Conservation (phyloP, 1,140 invertebrate species). For the Bacillus rossius region DNA sequence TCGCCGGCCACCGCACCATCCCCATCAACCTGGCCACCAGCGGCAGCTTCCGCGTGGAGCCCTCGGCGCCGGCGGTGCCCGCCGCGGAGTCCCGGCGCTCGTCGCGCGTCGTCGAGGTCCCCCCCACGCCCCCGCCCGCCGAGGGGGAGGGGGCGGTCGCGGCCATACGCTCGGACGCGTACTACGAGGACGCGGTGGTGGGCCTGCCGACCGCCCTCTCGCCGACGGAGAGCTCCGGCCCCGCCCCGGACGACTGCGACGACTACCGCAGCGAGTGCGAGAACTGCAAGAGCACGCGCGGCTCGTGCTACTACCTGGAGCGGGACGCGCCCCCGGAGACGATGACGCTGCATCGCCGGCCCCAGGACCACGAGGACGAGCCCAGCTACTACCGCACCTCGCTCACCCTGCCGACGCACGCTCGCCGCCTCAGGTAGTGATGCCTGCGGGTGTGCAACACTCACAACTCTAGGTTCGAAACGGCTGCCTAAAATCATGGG, state of each 20-base stretch:
- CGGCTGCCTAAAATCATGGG: too few relatives aligned
- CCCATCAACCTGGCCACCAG: conserved; percentile 43
- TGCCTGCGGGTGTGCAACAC: too few relatives aligned
- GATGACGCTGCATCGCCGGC: conserved; percentile 63
- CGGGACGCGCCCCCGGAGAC: conserved; percentile 55
- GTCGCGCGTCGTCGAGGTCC: neutral
- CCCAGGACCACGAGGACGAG: conserved; percentile 42
- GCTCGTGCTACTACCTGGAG: conserved; percentile 57
- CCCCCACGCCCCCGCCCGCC: neutral
- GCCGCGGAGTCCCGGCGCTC: conserved; percentile 2
- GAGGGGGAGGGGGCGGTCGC: conserved; percentile 9
- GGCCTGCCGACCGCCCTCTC: conserved; percentile 12
- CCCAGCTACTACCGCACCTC: conserved; percentile 58
- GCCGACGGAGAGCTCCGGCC: conserved; percentile 5
- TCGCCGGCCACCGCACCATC: conserved; percentile 44
- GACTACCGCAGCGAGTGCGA: conserved; percentile 77
- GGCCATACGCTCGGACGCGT: conserved; percentile 20
- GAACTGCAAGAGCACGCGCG: conserved; percentile 64
- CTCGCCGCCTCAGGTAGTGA: conserved; percentile 52
- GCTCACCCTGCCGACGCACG: conserved; percentile 59
- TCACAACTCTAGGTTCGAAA: too few relatives aligned
- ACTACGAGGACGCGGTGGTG: conserved; percentile 17
- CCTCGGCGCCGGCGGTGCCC: neutral
- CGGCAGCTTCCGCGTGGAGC: conserved; percentile 26
- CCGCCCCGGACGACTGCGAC: conserved; percentile 52